Evolutionary conservation across 2,113 vertebrate species (phyloP).

Genomic region (Sardina pilchardus): DNA sequence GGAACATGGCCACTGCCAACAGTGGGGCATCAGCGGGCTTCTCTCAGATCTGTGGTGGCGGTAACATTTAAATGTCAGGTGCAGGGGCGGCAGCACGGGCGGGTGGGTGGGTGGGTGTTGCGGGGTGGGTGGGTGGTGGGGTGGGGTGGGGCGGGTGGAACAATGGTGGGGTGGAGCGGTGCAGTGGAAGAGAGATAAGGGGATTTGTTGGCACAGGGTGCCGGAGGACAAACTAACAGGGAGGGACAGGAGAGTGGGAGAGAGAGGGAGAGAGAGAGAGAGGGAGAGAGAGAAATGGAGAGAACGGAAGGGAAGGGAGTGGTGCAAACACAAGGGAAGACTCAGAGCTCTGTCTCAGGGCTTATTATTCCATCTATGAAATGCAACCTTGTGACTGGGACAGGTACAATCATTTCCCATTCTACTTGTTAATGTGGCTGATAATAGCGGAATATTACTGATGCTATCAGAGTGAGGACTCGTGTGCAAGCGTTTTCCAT

Average conservation of each 20-base stretch:
- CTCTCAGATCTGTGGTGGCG: conserved; percentile 52
- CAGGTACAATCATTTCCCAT: not conserved
- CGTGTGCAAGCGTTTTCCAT: too few relatives aligned
- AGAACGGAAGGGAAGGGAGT: not conserved
- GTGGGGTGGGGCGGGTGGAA: not conserved
- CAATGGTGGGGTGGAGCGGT: not conserved
- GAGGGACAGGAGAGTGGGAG: conserved; percentile 18
- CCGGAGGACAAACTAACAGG: conserved; percentile 37
- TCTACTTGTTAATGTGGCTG: not conserved
- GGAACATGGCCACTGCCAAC: conserved; percentile 43
- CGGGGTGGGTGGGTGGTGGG: not conserved
- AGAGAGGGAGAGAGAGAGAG: conserved; percentile 8
- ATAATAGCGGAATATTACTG: not conserved
- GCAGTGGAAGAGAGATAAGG: conserved; percentile 30
- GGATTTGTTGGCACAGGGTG: conserved; percentile 54
- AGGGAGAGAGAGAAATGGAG: conserved; percentile 9
- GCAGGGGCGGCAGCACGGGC: not conserved
- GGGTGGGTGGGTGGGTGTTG: not conserved
- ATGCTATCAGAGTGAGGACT: not conserved
- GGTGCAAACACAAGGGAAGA: not conserved
- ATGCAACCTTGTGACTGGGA: not conserved
- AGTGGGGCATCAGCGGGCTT: conserved; percentile 48
- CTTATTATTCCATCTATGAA: not conserved
- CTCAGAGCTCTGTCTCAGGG: not conserved
- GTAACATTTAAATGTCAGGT: conserved; percentile 72